Evolutionary conservation across 2,113 vertebrate genomes (phyloP), one percentile per base, ranked within the genome.

Genomic region (Odontesthes bonariensis): DNA sequence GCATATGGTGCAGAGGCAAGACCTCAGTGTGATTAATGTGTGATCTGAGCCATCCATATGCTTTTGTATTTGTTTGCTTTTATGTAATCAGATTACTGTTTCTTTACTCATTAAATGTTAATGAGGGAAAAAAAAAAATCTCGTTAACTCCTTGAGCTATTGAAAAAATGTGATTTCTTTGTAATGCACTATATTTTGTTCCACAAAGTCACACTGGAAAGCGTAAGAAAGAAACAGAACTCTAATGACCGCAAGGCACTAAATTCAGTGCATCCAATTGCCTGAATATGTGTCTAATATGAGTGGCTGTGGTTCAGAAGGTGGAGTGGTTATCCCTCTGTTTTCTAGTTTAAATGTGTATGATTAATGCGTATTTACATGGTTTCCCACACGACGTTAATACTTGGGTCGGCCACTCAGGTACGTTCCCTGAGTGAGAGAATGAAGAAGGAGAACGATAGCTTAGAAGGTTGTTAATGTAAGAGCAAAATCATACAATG

Each of bases 121-220:
- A 71, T 33, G 20, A 60, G 16, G 33, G 31, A 27, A 32, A 23
- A 6, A 23, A 6, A 55, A 35, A 20, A 13, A 13, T 46, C 27
- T 17, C 42, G 10, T 40, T 65, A 19, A 52, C 23, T 33, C 42
- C 42, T 33, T 11, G 4, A 58, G 32, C 19, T 16, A 56, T 57
- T 8, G 32, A 14, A 59, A 12, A 27, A 60, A 40, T 53, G 17
- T 14, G 16, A 71, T 38, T 59, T 60, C 56, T 60, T 71, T 33
- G n/a, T n/a, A 22, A 46, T n/a, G 8, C 13, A 38, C 22, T 20
- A 42, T 22, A 32, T 57, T n/a, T 7, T 32, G 16, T 61, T 19
- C 14, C 8, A 59, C 31, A 27, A 23, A 35, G 31, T n/a, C 17
- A 19, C 8, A 47, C 1, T 19, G 19, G 5, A 8, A 22, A 27